A percentile compares a stretch with the other conserved stretches of the same genome.
Evolutionary conservation across 2,113 vertebrate genomes (phyloP).

Genomic region (Hassar affinis): DNA sequence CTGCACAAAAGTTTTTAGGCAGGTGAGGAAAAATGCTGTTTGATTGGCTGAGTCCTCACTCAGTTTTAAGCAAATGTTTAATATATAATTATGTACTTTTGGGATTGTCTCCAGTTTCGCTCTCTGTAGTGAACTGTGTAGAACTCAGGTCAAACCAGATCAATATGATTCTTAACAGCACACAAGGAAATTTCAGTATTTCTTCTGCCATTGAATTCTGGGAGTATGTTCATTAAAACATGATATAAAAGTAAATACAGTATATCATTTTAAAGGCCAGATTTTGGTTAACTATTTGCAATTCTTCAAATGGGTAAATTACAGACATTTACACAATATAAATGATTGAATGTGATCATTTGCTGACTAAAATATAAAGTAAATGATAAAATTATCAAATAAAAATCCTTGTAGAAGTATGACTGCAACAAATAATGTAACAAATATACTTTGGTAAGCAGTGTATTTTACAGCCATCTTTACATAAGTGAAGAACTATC

Average conservation of each 20-base stretch:
- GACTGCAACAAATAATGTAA: no score
- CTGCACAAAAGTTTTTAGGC: no score
- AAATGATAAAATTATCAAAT: not conserved
- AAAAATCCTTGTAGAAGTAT: not conserved
- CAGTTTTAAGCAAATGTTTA: not conserved
- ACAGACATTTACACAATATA: not conserved
- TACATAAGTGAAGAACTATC: no score
- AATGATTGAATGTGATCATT: not conserved
- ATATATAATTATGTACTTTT: not conserved
- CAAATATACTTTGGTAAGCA: no score
- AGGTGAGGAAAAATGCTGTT: no score
- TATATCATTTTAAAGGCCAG: conserved; percentile 75
- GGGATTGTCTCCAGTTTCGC: not conserved
- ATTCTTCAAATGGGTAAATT: not conserved
- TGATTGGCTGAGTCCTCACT: no score
- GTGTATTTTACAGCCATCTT: conserved; percentile 92
- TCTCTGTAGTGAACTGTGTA: conserved; percentile 21
- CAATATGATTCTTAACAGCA: not conserved
- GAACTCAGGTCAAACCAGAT: conserved; percentile 2
- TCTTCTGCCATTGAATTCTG: conserved; percentile 18
- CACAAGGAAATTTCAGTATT: conserved; percentile 22
- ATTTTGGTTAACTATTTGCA: not conserved
- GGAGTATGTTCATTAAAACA: not conserved
- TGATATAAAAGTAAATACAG: not conserved
- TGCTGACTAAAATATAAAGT: not conserved